Evolutionary conservation across 1,140 invertebrate genomes (phyloP).

Genomic region (Copidosoma floridanum): DNA sequence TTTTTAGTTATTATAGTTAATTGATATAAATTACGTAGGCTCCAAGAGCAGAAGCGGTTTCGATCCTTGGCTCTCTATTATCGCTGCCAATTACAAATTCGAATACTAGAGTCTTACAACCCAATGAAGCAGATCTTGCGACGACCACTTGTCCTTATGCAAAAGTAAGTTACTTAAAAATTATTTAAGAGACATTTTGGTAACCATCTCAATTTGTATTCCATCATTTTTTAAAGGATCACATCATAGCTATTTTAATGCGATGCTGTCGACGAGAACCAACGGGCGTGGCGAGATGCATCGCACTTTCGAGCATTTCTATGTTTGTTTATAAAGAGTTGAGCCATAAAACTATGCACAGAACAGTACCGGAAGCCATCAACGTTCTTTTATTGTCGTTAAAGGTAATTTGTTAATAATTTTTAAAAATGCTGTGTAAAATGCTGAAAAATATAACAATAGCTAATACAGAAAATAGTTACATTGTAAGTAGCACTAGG

Average conservation of each 20-base stretch:
- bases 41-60: slow-evolving; percentile 87
- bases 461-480: not conserved
- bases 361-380: slow-evolving; percentile 78
- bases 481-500: not conserved
- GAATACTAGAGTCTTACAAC: slow-evolving; percentile 80
- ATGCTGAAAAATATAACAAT: too few species aligned
- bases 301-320: slow-evolving; percentile 84
- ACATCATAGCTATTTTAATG: slow-evolving; percentile 82
- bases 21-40: slow-evolving; percentile 59
- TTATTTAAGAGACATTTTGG: slow-evolving; percentile 17
- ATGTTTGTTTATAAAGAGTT: slow-evolving; percentile 82
- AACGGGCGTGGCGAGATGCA: slow-evolving; percentile 82
- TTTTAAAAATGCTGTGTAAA: too few species aligned
- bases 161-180: slow-evolving; percentile 63
- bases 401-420: slow-evolving; percentile 64
- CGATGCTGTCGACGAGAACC: slow-evolving; percentile 85
- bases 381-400: slow-evolving; percentile 83
- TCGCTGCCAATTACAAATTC: slow-evolving; percentile 76
- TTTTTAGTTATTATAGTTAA: not conserved
- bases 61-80: slow-evolving; percentile 82
- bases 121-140: slow-evolving; percentile 66
- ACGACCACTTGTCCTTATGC: slow-evolving; percentile 73
- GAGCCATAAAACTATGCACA: slow-evolving; percentile 64
- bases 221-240: slow-evolving; percentile 67
- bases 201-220: not conserved